Evolutionary conservation across 2,797 vertebrate genomes (phyloP).

Genomic region (Lophotriccus pileatus): DNA sequence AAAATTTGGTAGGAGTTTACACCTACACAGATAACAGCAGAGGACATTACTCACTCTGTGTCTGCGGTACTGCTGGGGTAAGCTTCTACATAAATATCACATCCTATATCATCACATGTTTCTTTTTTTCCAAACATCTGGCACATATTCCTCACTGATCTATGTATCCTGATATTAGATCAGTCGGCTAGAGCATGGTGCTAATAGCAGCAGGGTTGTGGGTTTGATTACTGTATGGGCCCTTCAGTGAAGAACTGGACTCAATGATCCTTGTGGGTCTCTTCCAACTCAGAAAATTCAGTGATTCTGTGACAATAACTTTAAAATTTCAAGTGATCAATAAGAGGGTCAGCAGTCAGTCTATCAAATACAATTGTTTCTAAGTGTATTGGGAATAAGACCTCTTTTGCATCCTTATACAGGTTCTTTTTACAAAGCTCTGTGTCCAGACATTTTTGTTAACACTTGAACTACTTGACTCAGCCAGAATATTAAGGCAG

Average conservation of each 20-base stretch:
- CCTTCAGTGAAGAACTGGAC: not conserved
- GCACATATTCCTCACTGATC: not conserved
- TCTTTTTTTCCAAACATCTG: not conserved
- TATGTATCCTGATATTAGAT: not conserved
- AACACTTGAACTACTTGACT: not conserved
- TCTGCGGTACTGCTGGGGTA: not conserved
- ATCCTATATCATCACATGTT: not conserved
- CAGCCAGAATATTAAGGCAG: not conserved
- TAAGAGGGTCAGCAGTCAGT: not conserved
- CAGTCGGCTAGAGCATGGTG: not conserved
- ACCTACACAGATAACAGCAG: not conserved
- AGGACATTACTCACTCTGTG: not conserved
- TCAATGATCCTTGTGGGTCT: not conserved
- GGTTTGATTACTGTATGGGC: not conserved
- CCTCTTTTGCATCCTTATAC: not conserved
- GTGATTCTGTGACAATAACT: not conserved
- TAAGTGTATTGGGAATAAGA: not conserved
- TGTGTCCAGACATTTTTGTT: not conserved
- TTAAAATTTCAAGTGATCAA: not conserved
- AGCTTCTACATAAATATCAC: not conserved
- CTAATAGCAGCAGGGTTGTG: accelerated
- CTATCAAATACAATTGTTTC: not conserved
- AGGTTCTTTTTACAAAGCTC: not conserved
- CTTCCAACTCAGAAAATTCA: not conserved
- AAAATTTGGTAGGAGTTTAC: not conserved